phyloP scores from a whole-genome alignment of 2,888 invertebrate species.

The Thymelicus acteon region DNA sequence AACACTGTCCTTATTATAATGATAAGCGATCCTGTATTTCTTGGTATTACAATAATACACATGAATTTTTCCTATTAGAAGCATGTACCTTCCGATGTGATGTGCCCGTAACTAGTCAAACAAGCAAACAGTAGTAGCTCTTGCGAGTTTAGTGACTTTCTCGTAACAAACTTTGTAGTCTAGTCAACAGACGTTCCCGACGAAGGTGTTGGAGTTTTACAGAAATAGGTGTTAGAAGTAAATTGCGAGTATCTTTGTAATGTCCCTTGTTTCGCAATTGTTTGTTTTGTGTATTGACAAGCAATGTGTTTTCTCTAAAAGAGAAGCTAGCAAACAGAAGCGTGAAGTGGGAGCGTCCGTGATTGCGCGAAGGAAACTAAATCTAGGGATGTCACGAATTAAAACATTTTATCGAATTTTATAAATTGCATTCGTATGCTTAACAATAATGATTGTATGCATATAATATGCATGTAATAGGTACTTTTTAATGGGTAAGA shows the following conservation, averaged over 20 bases:
- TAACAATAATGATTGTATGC: too few relatives aligned
- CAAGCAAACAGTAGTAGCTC: constrained; percentile 6
- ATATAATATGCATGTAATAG: too few relatives aligned
- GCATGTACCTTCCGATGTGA: background rate
- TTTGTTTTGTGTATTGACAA: constrained; percentile 76
- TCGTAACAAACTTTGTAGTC: constrained; percentile 46
- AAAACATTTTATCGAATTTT: background rate
- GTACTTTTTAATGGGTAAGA: too few relatives aligned
- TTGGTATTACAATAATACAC: background rate
- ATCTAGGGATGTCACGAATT: constrained; percentile 21
- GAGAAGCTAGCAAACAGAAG: constrained; percentile 66
- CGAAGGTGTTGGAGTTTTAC: constrained; percentile 53
- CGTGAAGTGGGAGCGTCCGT: constrained; percentile 55
- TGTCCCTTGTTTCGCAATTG: constrained; percentile 61
- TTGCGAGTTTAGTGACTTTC: constrained; percentile 16
- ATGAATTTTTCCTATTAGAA: background rate
- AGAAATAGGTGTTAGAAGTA: constrained; percentile 53
- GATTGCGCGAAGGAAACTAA: constrained; percentile 71
- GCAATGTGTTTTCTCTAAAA: constrained; percentile 72
- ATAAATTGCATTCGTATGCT: too few relatives aligned
- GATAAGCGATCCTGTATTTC: background rate
- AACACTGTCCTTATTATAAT: background rate
- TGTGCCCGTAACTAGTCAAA: background rate
- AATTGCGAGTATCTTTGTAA: constrained; percentile 56
- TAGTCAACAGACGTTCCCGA: constrained; percentile 49